Evolutionary conservation across 2,113 vertebrate genomes (phyloP).

Genomic region (Corvus cornix): DNA sequence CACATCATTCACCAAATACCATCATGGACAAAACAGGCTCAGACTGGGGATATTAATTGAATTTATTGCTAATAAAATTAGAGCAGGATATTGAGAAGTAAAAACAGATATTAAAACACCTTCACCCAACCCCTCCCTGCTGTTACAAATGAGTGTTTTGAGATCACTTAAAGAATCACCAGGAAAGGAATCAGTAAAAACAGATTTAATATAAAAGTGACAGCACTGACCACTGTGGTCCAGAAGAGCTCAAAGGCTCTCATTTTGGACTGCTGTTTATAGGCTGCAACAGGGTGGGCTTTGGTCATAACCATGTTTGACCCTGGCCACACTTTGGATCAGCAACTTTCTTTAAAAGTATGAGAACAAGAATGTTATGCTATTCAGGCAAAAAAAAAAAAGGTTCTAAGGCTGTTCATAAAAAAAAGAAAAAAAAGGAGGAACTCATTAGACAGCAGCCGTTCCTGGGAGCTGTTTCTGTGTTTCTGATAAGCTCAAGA

Average conservation of each 20-base stretch:
- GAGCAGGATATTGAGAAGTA: neutral
- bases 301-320: neutral
- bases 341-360: neutral
- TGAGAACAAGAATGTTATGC: neutral
- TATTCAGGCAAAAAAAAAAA: too few relatives aligned
- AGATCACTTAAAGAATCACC: neutral
- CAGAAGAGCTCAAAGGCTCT: neutral
- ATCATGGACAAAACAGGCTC: neutral
- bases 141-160: neutral
- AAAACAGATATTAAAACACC: neutral
- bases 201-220: neutral
- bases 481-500: neutral
- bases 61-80: neutral
- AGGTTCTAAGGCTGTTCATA: too few relatives aligned
- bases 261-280: neutral
- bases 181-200: neutral
- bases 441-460: neutral
- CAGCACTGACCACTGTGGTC: neutral
- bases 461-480: neutral
- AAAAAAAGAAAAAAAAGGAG: neutral
- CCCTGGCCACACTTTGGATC: neutral
- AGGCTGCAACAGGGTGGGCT: accelerated
- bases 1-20: neutral
- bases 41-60: accelerated
- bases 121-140: neutral